These are phyloP conservation scores for Actinemys pallida DNA, from an alignment of 2,113 vertebrate species.

Conservation along the genomic window DNA sequence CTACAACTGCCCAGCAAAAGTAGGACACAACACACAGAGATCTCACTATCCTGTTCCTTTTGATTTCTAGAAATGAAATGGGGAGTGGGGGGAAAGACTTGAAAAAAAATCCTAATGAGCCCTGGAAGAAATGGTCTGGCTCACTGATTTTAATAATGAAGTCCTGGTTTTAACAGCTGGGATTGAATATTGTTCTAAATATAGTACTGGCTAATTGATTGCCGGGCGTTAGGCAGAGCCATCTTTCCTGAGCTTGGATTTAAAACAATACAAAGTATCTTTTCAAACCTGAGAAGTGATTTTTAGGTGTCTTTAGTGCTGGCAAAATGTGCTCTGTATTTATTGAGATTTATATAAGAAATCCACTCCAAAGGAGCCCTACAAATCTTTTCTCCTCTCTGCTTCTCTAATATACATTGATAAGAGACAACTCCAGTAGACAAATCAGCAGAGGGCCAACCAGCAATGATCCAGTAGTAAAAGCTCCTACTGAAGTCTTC, in stretches of 20 bases:
- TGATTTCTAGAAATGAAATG: constrained; percentile 34
- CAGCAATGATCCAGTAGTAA: neutral
- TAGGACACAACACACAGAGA: constrained; percentile 13
- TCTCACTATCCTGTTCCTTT: constrained; percentile 25
- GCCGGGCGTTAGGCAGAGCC: constrained; percentile 37
- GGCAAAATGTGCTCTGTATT: neutral
- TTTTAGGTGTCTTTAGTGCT: neutral
- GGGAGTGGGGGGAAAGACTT: neutral
- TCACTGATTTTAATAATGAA: constrained; percentile 54
- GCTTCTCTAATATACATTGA: neutral
- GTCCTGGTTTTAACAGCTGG: constrained; percentile 49
- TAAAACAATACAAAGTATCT: constrained; percentile 55
- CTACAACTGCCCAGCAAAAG: constrained; percentile 38
- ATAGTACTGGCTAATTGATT: constrained; percentile 62
- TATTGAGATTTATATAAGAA: constrained; percentile 21
- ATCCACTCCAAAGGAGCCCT: constrained; percentile 14
- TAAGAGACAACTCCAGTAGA: neutral
- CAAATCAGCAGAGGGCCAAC: neutral
- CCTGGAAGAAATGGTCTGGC: constrained; percentile 24
- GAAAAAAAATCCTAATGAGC: neutral
- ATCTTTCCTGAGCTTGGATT: constrained; percentile 53
- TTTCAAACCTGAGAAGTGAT: constrained; percentile 33
- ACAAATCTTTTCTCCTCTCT: constrained; percentile 27
- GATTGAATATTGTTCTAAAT: constrained; percentile 53
- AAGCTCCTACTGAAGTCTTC: neutral